phyloP scores from a whole-genome alignment of 2,888 invertebrate genomes.

The Palloptera scutellata region DNA sequence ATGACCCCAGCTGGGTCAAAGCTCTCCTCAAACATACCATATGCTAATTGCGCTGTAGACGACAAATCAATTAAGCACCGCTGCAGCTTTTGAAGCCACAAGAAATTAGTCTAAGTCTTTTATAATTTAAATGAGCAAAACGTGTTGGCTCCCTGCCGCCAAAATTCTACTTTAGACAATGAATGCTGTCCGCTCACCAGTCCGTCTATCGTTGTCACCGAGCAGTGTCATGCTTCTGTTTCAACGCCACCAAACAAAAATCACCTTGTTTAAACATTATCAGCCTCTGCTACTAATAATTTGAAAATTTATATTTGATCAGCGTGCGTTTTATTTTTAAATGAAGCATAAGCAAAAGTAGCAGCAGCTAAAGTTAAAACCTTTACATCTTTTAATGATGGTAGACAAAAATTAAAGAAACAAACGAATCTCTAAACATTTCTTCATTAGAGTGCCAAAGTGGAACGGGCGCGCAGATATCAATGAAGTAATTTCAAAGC shows the following conservation, averaged over 20 bases:
- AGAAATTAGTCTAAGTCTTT: conserved; percentile 11
- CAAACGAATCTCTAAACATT: too few relatives aligned
- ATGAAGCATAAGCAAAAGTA: neutral
- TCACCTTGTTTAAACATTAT: neutral
- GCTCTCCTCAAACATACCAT: too few relatives aligned
- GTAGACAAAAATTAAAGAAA: conserved; percentile 1
- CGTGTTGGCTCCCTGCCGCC: neutral
- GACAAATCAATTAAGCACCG: conserved; percentile 32
- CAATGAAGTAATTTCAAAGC: neutral
- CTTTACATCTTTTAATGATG: neutral
- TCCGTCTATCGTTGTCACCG: too few relatives aligned
- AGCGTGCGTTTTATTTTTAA: conserved; percentile 36
- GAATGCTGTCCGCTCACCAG: too few relatives aligned
- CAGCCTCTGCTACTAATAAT: conserved; percentile 42
- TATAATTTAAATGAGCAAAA: neutral
- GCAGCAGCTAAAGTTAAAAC: neutral
- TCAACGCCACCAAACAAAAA: neutral
- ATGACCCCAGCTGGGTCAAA: too few relatives aligned
- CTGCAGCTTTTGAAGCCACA: conserved; percentile 27
- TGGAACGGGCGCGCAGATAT: conserved; percentile 6
- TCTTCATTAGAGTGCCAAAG: conserved; percentile 18
- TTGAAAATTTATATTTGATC: conserved; percentile 48
- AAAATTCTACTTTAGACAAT: too few relatives aligned
- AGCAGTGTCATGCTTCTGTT: neutral
- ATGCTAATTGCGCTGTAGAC: too few relatives aligned